Evolutionary conservation across 2,113 vertebrate genomes (phyloP).

Genomic region (Jacana jacana): DNA sequence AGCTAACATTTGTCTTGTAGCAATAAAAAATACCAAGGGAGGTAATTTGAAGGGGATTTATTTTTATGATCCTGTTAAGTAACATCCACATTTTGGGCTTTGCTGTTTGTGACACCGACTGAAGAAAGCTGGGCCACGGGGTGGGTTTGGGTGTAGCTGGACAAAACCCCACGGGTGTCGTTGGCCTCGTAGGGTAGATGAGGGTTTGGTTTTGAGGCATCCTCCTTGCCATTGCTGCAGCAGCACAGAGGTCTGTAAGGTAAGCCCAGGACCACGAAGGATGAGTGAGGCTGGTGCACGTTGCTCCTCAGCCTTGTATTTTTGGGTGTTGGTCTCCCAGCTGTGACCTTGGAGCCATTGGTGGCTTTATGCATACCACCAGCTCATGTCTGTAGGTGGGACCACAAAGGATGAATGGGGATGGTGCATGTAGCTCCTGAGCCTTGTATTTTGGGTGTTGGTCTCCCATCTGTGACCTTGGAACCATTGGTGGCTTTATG

Average conservation of each 20-base stretch:
- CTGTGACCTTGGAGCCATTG: fast-evolving
- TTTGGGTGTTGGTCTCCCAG: neutral
- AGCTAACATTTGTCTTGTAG: neutral
- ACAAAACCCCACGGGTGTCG: neutral
- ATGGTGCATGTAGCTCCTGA: neutral
- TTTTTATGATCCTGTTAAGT: neutral
- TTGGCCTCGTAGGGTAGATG: fast-evolving
- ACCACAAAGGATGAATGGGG: neutral
- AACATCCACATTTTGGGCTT: neutral
- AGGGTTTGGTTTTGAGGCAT: neutral
- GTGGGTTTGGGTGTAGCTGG: neutral
- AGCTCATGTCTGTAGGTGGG: neutral
- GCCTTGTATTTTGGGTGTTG: neutral
- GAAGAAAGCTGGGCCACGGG: neutral
- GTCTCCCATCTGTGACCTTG: neutral
- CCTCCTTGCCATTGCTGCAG: neutral
- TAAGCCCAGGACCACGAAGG: neutral
- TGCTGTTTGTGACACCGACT: neutral
- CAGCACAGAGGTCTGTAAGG: neutral
- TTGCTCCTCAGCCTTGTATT: neutral
- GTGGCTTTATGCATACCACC: fast-evolving
- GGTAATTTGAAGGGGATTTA: conserved; percentile 4
- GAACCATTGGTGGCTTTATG: fast-evolving
- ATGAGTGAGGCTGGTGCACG: fast-evolving
- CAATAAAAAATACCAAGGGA: neutral